These are phyloP conservation scores for Isichthys henryi DNA, from an alignment of 2,113 vertebrate genomes.

Conservation along the genomic window DNA sequence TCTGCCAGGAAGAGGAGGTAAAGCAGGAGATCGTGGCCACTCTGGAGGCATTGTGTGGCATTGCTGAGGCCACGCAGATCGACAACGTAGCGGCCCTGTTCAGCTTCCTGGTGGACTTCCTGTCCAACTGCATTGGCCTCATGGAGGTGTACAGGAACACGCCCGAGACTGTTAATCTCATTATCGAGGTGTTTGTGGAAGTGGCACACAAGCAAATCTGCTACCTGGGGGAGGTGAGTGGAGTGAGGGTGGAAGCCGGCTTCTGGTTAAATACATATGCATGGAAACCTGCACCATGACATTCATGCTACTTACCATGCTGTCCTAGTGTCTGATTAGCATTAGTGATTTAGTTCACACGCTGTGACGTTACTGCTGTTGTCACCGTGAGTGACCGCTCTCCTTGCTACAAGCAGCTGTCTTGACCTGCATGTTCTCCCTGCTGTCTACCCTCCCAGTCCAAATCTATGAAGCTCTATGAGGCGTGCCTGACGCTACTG, in stretches of 20 bases:
- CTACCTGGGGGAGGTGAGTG: slow-evolving; percentile 91
- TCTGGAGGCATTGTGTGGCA: slow-evolving; percentile 89
- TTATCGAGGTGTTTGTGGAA: slow-evolving; percentile 98
- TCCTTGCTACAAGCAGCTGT: slow-evolving; percentile 13
- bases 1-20: slow-evolving; percentile 90
- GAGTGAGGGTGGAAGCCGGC: not conserved
- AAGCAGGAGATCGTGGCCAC: slow-evolving; percentile 93
- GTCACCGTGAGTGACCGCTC: not conserved
- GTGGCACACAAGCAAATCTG: slow-evolving; percentile 99
- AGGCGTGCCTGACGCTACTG: slow-evolving; percentile 90
- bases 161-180: slow-evolving; percentile 96
- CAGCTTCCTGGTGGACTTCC: slow-evolving; percentile 96
- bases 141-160: slow-evolving; percentile 99
- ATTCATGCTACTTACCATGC: not conserved
- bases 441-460: slow-evolving; percentile 54
- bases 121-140: slow-evolving; percentile 94
- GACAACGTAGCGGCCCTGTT: slow-evolving; percentile 95
- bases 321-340: not conserved
- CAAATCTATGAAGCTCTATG: slow-evolving; percentile 96
- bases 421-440: slow-evolving; percentile 22
- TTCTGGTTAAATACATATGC: not conserved
- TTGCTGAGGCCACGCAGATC: slow-evolving; percentile 94
- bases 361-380: not conserved
- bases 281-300: not conserved
- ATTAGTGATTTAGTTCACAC: not conserved